These are phyloP conservation scores for Drosophila trichaetosa DNA, from an alignment of 2,888 invertebrate species.

Conservation along the genomic window DNA sequence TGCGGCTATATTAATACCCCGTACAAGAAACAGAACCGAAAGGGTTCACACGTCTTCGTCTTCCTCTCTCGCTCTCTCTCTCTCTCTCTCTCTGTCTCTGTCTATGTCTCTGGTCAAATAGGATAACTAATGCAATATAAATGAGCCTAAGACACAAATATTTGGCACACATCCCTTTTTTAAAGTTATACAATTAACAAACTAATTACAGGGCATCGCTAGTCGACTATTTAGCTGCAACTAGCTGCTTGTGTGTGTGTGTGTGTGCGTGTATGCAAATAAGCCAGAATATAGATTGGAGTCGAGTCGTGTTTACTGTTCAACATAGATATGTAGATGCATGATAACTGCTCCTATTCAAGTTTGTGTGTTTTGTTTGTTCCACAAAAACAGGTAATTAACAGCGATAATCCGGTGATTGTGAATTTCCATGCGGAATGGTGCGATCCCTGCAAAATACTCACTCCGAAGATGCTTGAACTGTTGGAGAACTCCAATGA, in stretches of 20 bases:
- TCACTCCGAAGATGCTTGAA: slow-evolving; percentile 93
- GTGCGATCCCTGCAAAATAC: slow-evolving; percentile 95
- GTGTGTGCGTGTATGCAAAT: slow-evolving; percentile 62
- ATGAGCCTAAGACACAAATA: neutral
- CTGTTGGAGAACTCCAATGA: slow-evolving; percentile 90
- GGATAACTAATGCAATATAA: neutral
- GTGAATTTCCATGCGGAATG: slow-evolving; percentile 96
- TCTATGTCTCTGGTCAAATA: neutral
- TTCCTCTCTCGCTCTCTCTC: neutral
- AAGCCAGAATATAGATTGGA: slow-evolving; percentile 23
- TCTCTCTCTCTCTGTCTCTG: neutral
- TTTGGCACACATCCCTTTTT: neutral
- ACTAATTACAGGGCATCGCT: slow-evolving; percentile 26
- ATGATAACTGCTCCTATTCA: slow-evolving; percentile 13
- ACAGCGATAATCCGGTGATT: slow-evolving; percentile 93
- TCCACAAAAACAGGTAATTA: slow-evolving; percentile 87
- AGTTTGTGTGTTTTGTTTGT: slow-evolving; percentile 21
- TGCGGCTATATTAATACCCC: slow-evolving; percentile 28
- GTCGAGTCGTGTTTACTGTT: neutral
- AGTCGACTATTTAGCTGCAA: slow-evolving; percentile 2
- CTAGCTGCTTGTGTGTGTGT: neutral
- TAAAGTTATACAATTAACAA: neutral
- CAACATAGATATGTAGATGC: slow-evolving; percentile 6
- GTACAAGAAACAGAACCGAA: slow-evolving; percentile 6
- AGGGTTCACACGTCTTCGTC: neutral